Evolutionary conservation across 2,113 vertebrate species (phyloP), one percentile per base, ranked within the genome.

Genomic region (Podarcis muralis): DNA sequence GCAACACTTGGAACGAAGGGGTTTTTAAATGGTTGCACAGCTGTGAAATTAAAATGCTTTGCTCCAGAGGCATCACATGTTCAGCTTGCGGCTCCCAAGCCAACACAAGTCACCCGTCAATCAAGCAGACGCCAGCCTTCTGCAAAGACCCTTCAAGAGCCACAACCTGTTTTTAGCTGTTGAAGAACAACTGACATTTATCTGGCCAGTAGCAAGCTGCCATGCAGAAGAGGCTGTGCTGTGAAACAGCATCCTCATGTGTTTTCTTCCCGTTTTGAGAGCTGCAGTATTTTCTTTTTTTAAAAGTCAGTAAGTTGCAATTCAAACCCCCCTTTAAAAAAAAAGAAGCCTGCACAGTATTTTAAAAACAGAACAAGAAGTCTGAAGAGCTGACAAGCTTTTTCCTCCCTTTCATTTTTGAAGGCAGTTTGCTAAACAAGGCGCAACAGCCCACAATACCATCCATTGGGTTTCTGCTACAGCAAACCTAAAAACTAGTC

Each of bases 121-220:
- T 96, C 94, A 94, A 77, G 27, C 1, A 1, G 40, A 1, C 1
- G 37, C 74, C 1, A 57, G 37, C 74, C 86, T 85, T 77, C 90
- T 84, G 88, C 9, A 0, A 30, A 35, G 90, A 82, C 80, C 0
- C 7, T 32, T 74, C 18, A 74, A 74, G 18, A 35, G 72, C 12
- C n/a, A 9, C 0, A 8, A 6, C 8, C 93, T 93, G 95, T 94
- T 96, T 96, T 95, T 95, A 94, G 94, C 91, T 88, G 3, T 3
- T 53, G 71, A 88, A 93, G 91, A 85, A 85, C 91, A 74, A 57
- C 74, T 94, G 93, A 94, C 92, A 95, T 95, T 95, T 93, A 92
- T 89, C 81, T 94, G 92, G 93, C 91, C 90, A 89, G 78, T 87
- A 91, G 86, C 6, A 75, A 30, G 81, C 89, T 72, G 90, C 88